A percentile compares a stretch with the other conserved stretches of the same genome.
Evolutionary conservation across 2,888 invertebrate genomes (phyloP).

Genomic region (Zhengitettix transpicula): DNA sequence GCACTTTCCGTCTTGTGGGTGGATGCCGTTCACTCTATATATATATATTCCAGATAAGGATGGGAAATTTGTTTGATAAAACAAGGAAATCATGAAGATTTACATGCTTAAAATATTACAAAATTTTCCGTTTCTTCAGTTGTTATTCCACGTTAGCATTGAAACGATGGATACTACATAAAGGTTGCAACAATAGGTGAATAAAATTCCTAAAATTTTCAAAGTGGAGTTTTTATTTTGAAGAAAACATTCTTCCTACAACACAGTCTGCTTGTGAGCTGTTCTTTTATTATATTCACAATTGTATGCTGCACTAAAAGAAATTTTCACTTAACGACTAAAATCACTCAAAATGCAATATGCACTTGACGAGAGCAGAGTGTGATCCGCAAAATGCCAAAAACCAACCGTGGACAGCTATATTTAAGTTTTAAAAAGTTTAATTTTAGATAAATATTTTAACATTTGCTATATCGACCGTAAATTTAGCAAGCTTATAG

Average conservation of each 20-base stretch:
- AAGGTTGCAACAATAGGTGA: too few relatives aligned
- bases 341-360: conserved; percentile 13
- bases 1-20: too few relatives aligned
- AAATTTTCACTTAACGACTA: conserved; percentile 12
- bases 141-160: too few relatives aligned
- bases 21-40: too few relatives aligned
- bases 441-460: not conserved
- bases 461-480: not conserved
- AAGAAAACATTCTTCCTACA: conserved; percentile 9
- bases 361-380: conserved; percentile 12
- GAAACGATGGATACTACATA: too few relatives aligned
- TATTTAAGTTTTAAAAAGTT: not conserved
- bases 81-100: too few relatives aligned
- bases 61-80: too few relatives aligned
- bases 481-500: not conserved
- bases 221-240: conserved; percentile 8
- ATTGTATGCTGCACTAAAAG: conserved; percentile 9
- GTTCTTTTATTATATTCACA: conserved; percentile 4
- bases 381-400: conserved; percentile 11
- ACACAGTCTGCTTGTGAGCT: conserved; percentile 10
- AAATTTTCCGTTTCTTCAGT: too few relatives aligned
- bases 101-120: too few relatives aligned
- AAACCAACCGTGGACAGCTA: not conserved
- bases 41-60: too few relatives aligned
- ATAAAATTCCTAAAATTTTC: not conserved